A percentile compares a stretch with the other conserved stretches of the same genome.
phyloP scores from a whole-genome alignment of 2,113 vertebrate species.

The Montifringilla adamsi region DNA sequence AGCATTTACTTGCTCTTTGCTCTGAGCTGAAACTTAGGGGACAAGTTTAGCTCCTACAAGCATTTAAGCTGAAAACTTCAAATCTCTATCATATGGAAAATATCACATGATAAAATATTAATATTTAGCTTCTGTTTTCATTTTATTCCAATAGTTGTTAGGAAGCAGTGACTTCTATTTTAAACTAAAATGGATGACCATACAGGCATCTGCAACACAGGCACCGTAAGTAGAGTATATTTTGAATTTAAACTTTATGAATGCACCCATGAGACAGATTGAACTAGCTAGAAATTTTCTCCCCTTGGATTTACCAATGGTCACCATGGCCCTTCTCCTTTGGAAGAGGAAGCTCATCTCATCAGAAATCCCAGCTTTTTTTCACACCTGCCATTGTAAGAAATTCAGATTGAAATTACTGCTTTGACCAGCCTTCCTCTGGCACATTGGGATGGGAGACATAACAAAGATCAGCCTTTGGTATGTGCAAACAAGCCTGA shows the following conservation, averaged over 20 bases:
- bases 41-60: background rate
- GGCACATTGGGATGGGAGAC: background rate
- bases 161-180: background rate
- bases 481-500: too few relatives aligned
- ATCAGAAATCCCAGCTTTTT: background rate
- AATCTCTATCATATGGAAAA: background rate
- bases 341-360: background rate
- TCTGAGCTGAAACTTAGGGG: background rate
- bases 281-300: background rate
- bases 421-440: background rate
- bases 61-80: background rate
- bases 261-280: background rate
- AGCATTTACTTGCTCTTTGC: conserved; percentile 9
- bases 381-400: background rate
- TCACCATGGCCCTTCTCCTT: background rate
- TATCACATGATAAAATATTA: background rate
- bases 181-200: background rate
- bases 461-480: background rate
- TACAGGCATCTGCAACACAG: background rate
- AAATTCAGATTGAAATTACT: background rate
- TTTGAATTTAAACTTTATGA: background rate
- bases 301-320: background rate
- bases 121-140: background rate
- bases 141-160: background rate
- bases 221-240: background rate